Base-by-base conservation (phyloP, 2,797 vertebrate species). In the Sebastolobus altivelis region DNA sequence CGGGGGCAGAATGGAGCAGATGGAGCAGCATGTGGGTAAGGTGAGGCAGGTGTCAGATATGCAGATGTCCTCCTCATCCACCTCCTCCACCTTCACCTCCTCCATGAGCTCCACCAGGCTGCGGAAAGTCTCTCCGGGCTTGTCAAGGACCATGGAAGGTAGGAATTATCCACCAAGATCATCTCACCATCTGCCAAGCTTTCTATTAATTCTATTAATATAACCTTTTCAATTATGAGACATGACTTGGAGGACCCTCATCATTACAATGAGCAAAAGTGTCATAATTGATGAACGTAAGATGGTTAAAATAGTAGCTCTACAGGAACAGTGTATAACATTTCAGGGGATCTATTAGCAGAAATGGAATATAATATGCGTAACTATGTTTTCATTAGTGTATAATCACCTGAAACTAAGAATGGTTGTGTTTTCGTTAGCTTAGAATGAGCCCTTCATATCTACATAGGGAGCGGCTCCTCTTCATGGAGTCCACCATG, bases 121-220 rank as follows among this genome's bases (percentile, higher is more conserved):
- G 75, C 72, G 65, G 31, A 94, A 89, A 79, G 87, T 94, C 76
- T 94, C 92, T 55, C 90, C 91, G 79, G 93, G 87, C 68, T 93
- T 88, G 87, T 92, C 89, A 63, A 94, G 75, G 85, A 80, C 58
- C n/a, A 16, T 82, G 33, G 92, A 95, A 81, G 94, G 94, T 92
- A 92, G 82, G 77, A 77, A 35, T 49, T 29, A 0, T 63, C 27
- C 61, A 65, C 35, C 16, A 60, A 0, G 35, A 55, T 69, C 6
- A 37, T 59, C 22, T 38, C 43, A 13, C 35, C 46, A 54, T 38
- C 59, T 76, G 67, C 10, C 27, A 13, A 58, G 46, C 12, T 67
- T 13, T 46, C 20, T 52, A 25, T 25, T 25, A 25, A 25, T 25
- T 25, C 25, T 25, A 25, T 25, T 25, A 25, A 27, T 54, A n/a